Evolutionary conservation across 2,888 invertebrate genomes (phyloP).

Genomic region (Caenorhabditis uteleia): DNA sequence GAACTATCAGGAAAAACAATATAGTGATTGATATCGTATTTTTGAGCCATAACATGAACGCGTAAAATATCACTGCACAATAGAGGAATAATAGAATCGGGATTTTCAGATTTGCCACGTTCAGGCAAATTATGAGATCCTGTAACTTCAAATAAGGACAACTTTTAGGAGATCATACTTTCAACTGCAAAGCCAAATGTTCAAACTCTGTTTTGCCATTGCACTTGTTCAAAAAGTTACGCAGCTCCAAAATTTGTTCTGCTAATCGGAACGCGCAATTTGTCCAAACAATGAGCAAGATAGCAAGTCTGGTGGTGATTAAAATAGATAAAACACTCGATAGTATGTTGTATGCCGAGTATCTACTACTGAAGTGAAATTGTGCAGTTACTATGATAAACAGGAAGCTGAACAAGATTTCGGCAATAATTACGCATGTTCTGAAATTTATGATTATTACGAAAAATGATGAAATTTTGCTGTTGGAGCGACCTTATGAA

Average conservation of each 20-base stretch:
- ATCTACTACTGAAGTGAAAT: conserved; percentile 14
- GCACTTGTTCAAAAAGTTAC: conserved; percentile 24
- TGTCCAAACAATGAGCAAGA: conserved; percentile 24
- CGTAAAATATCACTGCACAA: conserved; percentile 12
- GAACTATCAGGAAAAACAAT: conserved; percentile 8
- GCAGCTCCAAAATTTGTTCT: conserved; percentile 14
- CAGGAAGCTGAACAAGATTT: conserved; percentile 20
- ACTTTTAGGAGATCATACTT: conserved; percentile 6
- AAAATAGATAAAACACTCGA: conserved; percentile 22
- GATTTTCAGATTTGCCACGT: conserved; percentile 6
- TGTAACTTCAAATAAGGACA: too few relatives aligned
- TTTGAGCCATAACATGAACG: conserved; percentile 17
- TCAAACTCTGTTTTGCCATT: conserved; percentile 36
- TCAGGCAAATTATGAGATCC: conserved; percentile 21
- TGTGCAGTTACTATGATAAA: conserved; percentile 20
- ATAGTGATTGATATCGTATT: conserved; percentile 12
- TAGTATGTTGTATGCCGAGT: conserved; percentile 26
- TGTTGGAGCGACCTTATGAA: too few relatives aligned
- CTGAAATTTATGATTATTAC: conserved; percentile 9
- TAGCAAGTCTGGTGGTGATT: conserved; percentile 10
- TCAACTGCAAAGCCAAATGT: conserved; percentile 31
- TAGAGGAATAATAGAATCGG: conserved; percentile 9
- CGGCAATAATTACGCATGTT: conserved; percentile 19
- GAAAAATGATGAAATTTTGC: conserved; percentile 4
- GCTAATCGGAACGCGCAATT: conserved; percentile 19